These are phyloP conservation scores for Ctenomys sociabilis DNA, from an alignment of 2,113 vertebrate species.

Conservation along the genomic window DNA sequence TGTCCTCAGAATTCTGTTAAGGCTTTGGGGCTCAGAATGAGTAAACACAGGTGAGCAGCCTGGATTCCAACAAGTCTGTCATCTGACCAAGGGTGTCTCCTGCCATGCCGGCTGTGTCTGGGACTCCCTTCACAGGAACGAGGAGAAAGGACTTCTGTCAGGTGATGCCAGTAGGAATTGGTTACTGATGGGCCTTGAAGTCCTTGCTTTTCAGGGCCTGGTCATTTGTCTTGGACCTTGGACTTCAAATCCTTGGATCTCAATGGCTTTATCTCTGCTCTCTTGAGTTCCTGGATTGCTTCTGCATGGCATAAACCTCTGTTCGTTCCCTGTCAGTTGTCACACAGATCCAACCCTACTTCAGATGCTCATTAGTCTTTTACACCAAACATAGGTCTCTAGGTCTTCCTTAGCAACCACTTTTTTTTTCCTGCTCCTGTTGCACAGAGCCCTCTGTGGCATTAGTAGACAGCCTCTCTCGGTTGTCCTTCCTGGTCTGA, in stretches of 20 bases:
- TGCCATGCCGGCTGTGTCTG: rapidly evolving
- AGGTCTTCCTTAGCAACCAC: background rate
- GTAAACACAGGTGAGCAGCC: background rate
- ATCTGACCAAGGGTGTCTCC: background rate
- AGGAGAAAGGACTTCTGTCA: background rate
- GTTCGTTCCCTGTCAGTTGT: background rate
- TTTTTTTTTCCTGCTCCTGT: background rate
- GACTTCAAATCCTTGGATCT: background rate
- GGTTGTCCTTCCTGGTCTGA: conserved; percentile 34
- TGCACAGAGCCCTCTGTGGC: conserved; percentile 5
- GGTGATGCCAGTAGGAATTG: background rate
- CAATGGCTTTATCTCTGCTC: background rate
- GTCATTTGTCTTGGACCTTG: background rate
- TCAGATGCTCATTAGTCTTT: background rate
- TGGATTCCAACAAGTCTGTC: background rate
- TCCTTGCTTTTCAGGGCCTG: background rate
- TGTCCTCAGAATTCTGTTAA: background rate
- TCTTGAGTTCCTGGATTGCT: background rate
- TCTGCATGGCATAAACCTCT: background rate
- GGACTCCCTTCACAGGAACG: no score
- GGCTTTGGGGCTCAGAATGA: background rate
- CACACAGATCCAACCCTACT: background rate
- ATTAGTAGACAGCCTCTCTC: background rate
- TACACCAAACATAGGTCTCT: background rate
- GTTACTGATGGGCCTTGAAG: background rate